Base-by-base conservation (phyloP, 2,888 invertebrate genomes). In the Drosophila cracens region DNA sequence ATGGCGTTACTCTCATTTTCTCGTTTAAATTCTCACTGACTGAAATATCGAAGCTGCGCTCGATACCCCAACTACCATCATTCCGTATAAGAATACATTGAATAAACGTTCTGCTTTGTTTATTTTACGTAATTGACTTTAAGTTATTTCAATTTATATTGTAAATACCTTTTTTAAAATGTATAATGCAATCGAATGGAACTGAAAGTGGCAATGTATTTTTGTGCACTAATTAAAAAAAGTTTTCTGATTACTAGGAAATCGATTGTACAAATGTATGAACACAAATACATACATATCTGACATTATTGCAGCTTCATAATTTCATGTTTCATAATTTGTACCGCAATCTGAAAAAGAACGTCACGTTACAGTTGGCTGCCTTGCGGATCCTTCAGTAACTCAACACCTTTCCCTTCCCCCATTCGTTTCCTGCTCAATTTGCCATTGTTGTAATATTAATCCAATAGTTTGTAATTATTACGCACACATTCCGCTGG, bases 391-490 rank as follows among this genome's bases (percentile, higher is more conserved):
- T 27, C 18, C 27, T 5, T 21, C 4, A 16, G 21, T 4, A 21
- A 4, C 21, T 21, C 16, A 7, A 21, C 16, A 21, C 2, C 21
- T 7, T 7, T 8, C 10, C 4, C n/a, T 16, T 2, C 18, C 6
- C 16, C 4, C 13, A 6, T 10, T 13, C 3, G 7, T 4, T 2
- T 8, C 2, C n/a, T 16, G 6, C 5, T 25, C 6, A 16, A 25
- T 13, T 52, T 52, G 6, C 25, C 18, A 61, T 57, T 40, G 33
- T 53, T 53, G 21, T 58, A 59, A 52, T 61, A 75, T 51, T 62
- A 71, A 68, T 53, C 59, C 53, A 79, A 54, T 76, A 69, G 72
- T 63, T 59, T 56, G 29, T 59, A 68, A 69, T 76, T 82, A 79
- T 66, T 59, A 31, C 52, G 56, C 46, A 48, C 31, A 36, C 21